phyloP scores from a whole-genome alignment of 1,140 invertebrate species.

The Eriocheir sinensis region DNA sequence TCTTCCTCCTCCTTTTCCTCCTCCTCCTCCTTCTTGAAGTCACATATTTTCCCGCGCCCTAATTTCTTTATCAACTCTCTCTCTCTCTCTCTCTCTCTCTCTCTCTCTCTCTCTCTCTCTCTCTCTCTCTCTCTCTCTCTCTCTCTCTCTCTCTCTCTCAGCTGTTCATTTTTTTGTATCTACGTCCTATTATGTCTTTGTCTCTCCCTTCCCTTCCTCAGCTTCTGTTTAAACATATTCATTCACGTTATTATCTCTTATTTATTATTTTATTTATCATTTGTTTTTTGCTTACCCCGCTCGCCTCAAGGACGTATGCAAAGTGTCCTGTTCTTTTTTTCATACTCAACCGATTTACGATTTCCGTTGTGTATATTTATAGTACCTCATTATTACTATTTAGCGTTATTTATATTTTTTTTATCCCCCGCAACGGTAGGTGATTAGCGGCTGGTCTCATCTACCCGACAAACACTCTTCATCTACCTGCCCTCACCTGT shows the following conservation, averaged over 20 bases:
- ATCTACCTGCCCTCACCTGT: too few species aligned
- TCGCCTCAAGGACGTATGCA: not conserved
- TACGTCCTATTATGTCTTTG: not conserved
- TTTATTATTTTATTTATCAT: not conserved
- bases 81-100: constrained; percentile 27
- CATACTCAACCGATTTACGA: not conserved
- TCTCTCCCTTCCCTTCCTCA: not conserved
- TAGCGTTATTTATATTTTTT: too few species aligned
- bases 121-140: not conserved
- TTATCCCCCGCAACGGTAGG: too few species aligned
- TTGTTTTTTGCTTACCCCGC: not conserved
- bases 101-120: not conserved
- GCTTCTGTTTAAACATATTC: not conserved
- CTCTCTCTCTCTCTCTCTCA: not conserved
- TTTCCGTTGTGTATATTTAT: too few species aligned
- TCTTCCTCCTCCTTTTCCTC: not conserved
- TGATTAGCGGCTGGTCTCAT: too few species aligned
- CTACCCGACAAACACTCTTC: too few species aligned
- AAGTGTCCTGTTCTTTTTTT: not conserved
- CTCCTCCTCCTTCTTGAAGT: not conserved
- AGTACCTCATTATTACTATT: too few species aligned
- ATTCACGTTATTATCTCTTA: not conserved
- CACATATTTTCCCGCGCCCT: not conserved
- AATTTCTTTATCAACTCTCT: not conserved
- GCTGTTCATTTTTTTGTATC: not conserved